Evolutionary conservation across 37 sponge, comb jelly and placozoan genomes (phyloP).

Genomic region (Axinella damicornis): DNA sequence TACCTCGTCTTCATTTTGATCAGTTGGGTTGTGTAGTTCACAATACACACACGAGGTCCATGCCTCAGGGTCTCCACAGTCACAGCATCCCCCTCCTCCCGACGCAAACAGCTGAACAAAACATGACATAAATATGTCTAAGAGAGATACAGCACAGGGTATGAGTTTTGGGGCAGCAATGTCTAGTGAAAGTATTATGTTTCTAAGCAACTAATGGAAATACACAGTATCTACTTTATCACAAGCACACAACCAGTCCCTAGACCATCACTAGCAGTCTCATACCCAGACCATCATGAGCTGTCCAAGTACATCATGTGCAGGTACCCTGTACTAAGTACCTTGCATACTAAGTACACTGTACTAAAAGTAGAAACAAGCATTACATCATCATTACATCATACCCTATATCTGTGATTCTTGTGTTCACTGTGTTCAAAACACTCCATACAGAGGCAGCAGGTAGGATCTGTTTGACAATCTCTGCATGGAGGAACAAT

Average conservation of each 20-base stretch:
- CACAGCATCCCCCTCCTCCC: conserved; percentile 92
- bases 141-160: too few relatives aligned
- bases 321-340: too few relatives aligned
- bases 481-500: conserved; percentile 67
- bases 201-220: too few relatives aligned
- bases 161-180: too few relatives aligned
- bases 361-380: neutral
- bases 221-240: too few relatives aligned
- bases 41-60: conserved; percentile 83
- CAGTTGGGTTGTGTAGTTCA: conserved; percentile 63
- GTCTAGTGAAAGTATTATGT: too few relatives aligned
- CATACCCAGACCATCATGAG: too few relatives aligned
- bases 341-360: too few relatives aligned
- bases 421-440: conserved; percentile 89
- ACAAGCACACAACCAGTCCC: too few relatives aligned
- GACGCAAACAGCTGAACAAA: conserved; percentile 79
- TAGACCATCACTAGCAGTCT: too few relatives aligned
- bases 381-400: conserved; percentile 8
- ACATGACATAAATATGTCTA: too few relatives aligned
- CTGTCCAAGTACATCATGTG: too few relatives aligned
- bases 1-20: conserved; percentile 50
- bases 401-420: conserved; percentile 82
- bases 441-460: conserved; percentile 89
- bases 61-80: conserved; percentile 94
- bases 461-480: conserved; percentile 91